These are phyloP conservation scores for Geothlypis trichas DNA, from an alignment of 2,113 vertebrate species.

Conservation along the genomic window DNA sequence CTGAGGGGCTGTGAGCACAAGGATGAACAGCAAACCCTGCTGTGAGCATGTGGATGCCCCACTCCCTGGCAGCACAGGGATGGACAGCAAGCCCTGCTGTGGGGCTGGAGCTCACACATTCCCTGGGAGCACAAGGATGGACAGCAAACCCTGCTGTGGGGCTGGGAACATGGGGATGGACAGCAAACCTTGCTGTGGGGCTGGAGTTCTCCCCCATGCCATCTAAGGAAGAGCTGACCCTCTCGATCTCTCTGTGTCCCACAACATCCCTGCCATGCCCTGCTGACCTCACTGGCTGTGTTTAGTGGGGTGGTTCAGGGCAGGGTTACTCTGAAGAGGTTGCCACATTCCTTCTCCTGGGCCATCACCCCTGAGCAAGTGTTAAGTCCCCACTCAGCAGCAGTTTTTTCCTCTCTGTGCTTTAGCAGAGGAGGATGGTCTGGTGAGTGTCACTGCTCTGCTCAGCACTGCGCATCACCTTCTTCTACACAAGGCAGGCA, in stretches of 20 bases:
- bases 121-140: background rate
- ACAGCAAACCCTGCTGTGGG: background rate
- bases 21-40: too few species aligned
- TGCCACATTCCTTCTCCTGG: background rate
- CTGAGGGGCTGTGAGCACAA: too few species aligned
- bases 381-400: background rate
- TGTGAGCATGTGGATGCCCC: too few species aligned
- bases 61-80: too few species aligned
- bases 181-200: background rate
- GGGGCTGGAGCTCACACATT: too few species aligned
- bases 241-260: rapidly evolving
- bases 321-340: background rate
- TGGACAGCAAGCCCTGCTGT: background rate
- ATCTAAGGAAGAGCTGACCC: background rate
- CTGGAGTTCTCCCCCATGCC: background rate
- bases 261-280: background rate
- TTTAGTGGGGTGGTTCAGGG: background rate
- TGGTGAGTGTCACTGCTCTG: rapidly evolving
- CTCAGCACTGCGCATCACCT: background rate
- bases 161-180: background rate
- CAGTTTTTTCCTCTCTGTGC: background rate
- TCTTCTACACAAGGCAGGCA: background rate
- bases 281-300: rapidly evolving
- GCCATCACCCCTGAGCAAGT: background rate
- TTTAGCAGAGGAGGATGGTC: background rate